Evolutionary conservation across 1,140 invertebrate species (phyloP), one percentile per base, ranked within the genome.

Genomic region (Marisa cornuarietis): DNA sequence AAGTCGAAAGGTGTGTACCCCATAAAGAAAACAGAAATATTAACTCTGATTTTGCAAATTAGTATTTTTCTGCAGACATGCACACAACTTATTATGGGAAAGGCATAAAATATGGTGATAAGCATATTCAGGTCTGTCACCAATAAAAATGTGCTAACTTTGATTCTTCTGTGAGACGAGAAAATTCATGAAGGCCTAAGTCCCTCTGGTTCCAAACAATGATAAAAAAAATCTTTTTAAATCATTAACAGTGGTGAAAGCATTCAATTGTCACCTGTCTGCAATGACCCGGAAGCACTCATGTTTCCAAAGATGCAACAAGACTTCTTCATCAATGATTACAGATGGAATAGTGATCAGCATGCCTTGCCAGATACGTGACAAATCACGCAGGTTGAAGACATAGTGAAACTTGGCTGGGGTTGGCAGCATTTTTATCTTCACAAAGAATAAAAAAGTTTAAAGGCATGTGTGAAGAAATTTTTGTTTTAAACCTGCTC

Each of bases 401-500:
- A 98, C 95, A 85, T 99, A 98, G 90, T 98, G 97, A 90, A 98
- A 98, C 91, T 98, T 98, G 0, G 97, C 96, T 54, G 97, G 97
- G 52, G 97, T 98, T 26, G 97, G 97, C 73, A 91, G 82, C 90
- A 91, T 93, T 92, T 96, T 96, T 0, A 87, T 78, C 89, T 91
- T 95, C 94, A 82, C 77, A 68, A 16, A 68, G 11, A n/a, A 11
- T 8, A 24, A 68, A 13, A 68, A 68, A 11, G 13, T 13, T 0
- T 18, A 16, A n/a, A 11, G 13, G 6, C 1, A 24, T 31, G 11
- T 31, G 22, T 1, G 13, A 58, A 58, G 16, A 58, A 58, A 58
- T 58, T 58, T 58, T 9, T 58, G 11, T 58, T 58, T 54, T 9
- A 54, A 54, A 54, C 8, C 8, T 54, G 52, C 14, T 14, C 52